A percentile compares a stretch with the other conserved stretches of the same genome.
phyloP scores from a whole-genome alignment of 2,797 vertebrate genomes.

The Strix occidentalis region DNA sequence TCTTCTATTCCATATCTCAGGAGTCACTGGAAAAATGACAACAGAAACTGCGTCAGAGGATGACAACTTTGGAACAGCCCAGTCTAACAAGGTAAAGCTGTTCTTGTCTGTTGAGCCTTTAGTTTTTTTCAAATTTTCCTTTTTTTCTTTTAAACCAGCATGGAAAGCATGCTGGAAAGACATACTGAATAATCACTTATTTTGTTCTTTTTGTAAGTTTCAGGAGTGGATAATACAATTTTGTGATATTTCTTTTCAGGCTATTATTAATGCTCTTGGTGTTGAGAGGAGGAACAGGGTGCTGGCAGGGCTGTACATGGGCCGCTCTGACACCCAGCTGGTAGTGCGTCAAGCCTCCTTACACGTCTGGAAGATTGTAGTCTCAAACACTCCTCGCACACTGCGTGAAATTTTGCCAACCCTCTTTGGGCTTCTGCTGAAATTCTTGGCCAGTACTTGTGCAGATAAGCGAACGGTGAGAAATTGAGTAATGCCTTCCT shows the following conservation, averaged over 20 bases:
- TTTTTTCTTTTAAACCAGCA: neutral
- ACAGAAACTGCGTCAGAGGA: slow-evolving; percentile 98
- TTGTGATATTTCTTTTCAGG: slow-evolving; percentile 71
- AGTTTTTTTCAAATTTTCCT: neutral
- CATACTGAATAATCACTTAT: fast-evolving
- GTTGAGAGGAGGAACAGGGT: slow-evolving; percentile 93
- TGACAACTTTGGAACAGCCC: slow-evolving; percentile 97
- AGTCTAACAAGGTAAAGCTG: slow-evolving; percentile 89
- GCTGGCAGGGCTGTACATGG: slow-evolving; percentile 97
- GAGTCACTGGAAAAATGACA: slow-evolving; percentile 99
- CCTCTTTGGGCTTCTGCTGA: slow-evolving; percentile 91
- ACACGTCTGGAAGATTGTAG: slow-evolving; percentile 98
- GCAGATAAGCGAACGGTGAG: slow-evolving; percentile 95
- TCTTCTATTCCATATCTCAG: slow-evolving; percentile 97
- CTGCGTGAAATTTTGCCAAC: slow-evolving; percentile 96
- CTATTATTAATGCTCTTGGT: slow-evolving; percentile 93
- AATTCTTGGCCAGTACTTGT: slow-evolving; percentile 96
- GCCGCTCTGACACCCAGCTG: slow-evolving; percentile 96
- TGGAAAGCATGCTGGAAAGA: neutral
- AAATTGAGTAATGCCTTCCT: neutral
- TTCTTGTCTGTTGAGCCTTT: neutral
- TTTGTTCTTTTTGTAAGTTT: neutral
- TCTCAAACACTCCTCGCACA: slow-evolving; percentile 95
- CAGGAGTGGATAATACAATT: neutral
- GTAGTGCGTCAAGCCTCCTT: slow-evolving; percentile 96